Evolutionary conservation across 2,888 invertebrate species (phyloP), one percentile per base, ranked within the genome.

Genomic region (Epinotia demarniana): DNA sequence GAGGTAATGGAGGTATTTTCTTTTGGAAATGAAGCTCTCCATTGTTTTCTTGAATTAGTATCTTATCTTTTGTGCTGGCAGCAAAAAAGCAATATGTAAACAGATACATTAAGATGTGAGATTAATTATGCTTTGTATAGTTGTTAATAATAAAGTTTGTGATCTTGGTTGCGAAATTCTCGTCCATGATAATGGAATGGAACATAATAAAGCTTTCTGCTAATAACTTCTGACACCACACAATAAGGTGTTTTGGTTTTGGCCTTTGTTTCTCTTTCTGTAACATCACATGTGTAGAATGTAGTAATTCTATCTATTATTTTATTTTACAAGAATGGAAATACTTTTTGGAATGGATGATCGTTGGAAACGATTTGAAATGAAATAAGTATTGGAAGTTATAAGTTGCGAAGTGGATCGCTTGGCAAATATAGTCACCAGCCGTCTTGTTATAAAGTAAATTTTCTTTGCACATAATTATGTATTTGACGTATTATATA

Each of bases 31-130:
- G 60, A 27, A 46, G 23, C 19, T 0, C 27, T 1, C 58, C 23
- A 69, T 69, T 69, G 69, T 69, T 69, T 69, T 27, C 69, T 60
- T 46, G 69, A 60, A 69, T 60, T 58, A 46, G 46, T 69, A 27
- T 69, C 46, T 69, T 69, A 69, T 69, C 69, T 69, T 60, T 69
- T 69, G 69, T 69, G 46, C 60, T 60, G 69, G 23, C 43, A 60
- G 60, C 69, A 69, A 69, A 69, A 68, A 69, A 69, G 58, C 68
- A 69, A 60, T 69, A 60, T 69, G 58, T 69, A 60, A 69, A 69
- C 69, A 69, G 69, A 69, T 60, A 69, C 69, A 69, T 69, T 69
- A 69, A 69, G 69, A 69, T 69, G 69, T 46, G n/a, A 69, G 69
- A 69, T 69, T 69, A 69, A 69, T 69, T 69, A 69, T 43, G n/a